Evolutionary conservation across 1,140 invertebrate species (phyloP), one percentile per base, ranked within the genome.

Genomic region (Parasteatoda tepidariorum): DNA sequence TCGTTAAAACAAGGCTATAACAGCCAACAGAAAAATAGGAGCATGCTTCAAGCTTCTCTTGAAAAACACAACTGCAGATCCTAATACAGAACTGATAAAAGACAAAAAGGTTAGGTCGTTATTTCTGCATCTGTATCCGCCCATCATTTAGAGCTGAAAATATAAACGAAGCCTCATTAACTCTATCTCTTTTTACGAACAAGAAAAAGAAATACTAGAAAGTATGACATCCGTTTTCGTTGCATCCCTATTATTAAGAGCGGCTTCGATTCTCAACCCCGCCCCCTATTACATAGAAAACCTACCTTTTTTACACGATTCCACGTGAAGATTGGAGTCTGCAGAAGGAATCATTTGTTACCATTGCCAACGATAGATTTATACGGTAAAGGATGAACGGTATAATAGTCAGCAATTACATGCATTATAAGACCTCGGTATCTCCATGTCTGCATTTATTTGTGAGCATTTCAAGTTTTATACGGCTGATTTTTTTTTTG

Each of bases 371-470:
- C 38, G 26, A 62, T 24, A 38, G 59, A 24, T n/a, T n/a, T n/a
- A 55, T 28, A 18, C 38, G n/a, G 61, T 78, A 26, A 38, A 78
- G 61, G 74, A 78, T 78, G 74, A 78, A 78, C 74, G 66, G 41
- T 61, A 78, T 78, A 78, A 78, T 78, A 66, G 74, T 78, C 74
- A 78, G 66, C 74, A 78, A 78, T 78, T 78, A 78, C 74, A 78
- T 57, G 74, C 74, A 66, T 78, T 78, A 66, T 78, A 31, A 78
- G 74, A 78, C 74, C 74, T 78, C 66, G 74, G 74, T 57, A 38
- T 54, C 38, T 78, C 34, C 34, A 26, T 38, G 61, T 66, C 24
- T 33, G 61, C 61, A 64, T 78, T 66, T 66, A 78, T 66, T 78
- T 66, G 30, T 48, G 54, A 66, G 38, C 18, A 24, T 61, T 55